Percentiles rank a stretch among this genome's conserved stretches.
Evolutionary conservation across 1,140 invertebrate genomes (phyloP).

Genomic region (Triops cancriformis): DNA sequence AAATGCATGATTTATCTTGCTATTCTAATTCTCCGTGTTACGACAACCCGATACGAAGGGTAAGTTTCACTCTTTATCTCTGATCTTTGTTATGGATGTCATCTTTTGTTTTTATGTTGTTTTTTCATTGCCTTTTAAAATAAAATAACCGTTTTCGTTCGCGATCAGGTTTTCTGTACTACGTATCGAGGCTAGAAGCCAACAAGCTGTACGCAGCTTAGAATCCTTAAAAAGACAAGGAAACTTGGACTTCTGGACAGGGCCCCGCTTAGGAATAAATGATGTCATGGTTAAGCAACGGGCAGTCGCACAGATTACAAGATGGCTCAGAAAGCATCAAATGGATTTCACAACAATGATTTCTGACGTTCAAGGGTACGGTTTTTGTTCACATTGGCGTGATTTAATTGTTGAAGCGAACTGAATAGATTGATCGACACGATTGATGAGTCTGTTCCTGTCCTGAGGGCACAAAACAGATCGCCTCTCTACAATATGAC

Average conservation of each 20-base stretch:
- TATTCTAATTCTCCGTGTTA: too few relatives aligned
- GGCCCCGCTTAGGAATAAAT: neutral
- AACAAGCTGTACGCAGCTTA: neutral
- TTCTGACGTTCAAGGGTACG: neutral
- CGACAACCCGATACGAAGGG: too few relatives aligned
- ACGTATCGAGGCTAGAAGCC: neutral
- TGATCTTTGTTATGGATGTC: too few relatives aligned
- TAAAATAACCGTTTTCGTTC: too few relatives aligned
- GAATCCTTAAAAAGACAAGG: neutral
- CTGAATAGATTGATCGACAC: neutral
- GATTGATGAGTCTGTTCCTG: neutral
- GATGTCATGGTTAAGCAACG: neutral
- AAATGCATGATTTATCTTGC: too few relatives aligned
- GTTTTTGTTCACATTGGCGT: neutral
- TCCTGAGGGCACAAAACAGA: neutral
- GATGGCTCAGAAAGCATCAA: neutral
- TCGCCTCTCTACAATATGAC: slow-evolving; percentile 62
- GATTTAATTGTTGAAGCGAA: neutral
- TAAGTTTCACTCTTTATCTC: too few relatives aligned
- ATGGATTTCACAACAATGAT: neutral
- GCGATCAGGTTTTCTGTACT: neutral
- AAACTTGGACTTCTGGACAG: neutral
- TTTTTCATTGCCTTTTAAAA: too few relatives aligned
- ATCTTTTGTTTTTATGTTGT: too few relatives aligned
- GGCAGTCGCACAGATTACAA: neutral